phyloP scores from a whole-genome alignment of 53 echinoderm and acorn worm species.

The Zoroaster sp. region DNA sequence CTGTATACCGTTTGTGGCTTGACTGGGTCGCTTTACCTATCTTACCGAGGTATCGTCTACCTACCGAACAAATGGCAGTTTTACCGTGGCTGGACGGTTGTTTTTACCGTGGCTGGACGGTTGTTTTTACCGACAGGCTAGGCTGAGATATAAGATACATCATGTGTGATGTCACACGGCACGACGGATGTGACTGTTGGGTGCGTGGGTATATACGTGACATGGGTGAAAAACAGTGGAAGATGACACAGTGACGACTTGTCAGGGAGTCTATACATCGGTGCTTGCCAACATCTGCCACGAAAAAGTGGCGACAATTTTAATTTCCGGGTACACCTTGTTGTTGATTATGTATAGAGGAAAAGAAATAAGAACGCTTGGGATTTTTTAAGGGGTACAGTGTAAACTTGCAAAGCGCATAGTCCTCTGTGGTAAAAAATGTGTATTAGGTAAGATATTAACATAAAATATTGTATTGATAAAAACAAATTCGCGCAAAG shows the following conservation, averaged over 20 bases:
- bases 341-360: background rate
- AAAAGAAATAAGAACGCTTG: background rate
- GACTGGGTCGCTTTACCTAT: too few species aligned
- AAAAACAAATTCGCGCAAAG: background rate
- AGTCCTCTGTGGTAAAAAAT: background rate
- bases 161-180: background rate
- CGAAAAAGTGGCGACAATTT: conserved; percentile 12
- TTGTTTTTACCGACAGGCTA: background rate
- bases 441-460: conserved; percentile 1
- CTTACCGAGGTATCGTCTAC: background rate
- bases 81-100: background rate
- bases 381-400: background rate
- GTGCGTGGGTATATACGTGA: background rate
- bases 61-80: background rate
- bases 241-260: background rate
- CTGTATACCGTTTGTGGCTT: background rate
- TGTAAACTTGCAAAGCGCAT: background rate
- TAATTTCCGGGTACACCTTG: background rate
- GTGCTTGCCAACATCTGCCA: conserved; percentile 38
- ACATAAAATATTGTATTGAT: background rate
- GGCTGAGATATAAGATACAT: background rate
- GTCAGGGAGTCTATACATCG: background rate
- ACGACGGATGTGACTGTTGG: background rate
- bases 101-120: background rate
- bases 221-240: background rate